Percentiles rank a stretch among this genome's conserved stretches.
These are phyloP conservation scores for Onchidella celtica DNA, from an alignment of 2,888 invertebrate genomes.

Conservation along the genomic window DNA sequence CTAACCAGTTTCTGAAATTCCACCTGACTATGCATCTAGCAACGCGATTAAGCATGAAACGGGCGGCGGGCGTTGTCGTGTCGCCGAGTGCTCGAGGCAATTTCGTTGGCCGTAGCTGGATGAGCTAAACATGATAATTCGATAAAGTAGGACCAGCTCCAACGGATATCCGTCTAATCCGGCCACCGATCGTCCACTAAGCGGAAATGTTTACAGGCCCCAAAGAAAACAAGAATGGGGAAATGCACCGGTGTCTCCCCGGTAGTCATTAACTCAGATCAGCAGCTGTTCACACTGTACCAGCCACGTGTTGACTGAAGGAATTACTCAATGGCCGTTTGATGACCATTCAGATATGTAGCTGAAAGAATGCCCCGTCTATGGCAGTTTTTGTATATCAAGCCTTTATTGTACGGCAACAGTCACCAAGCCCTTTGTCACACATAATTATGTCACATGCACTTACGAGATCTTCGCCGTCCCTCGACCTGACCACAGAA, in stretches of 20 bases:
- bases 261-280: not conserved
- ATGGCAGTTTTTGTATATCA: too few species aligned
- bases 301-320: constrained; percentile 3
- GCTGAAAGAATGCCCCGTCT: too few species aligned
- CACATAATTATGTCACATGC: too few species aligned
- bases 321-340: not conserved
- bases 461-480: too few species aligned
- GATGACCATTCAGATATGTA: constrained; percentile 18
- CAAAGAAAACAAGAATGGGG: not conserved
- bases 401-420: too few species aligned
- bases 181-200: not conserved
- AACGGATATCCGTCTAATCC: constrained; percentile 4
- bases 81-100: not conserved
- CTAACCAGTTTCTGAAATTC: too few species aligned
- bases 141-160: not conserved
- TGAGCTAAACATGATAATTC: not conserved
- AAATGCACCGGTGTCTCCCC: not conserved
- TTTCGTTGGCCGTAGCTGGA: not conserved
- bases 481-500: too few species aligned
- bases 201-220: constrained; percentile 18
- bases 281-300: constrained; percentile 13
- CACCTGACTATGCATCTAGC: not conserved
- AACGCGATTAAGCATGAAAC: not conserved
- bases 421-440: too few species aligned
- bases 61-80: not conserved